Percentiles rank a stretch among this genome's conserved stretches.
These are phyloP conservation scores for Maniola jurtina DNA, from an alignment of 1,140 invertebrate genomes.

Conservation along the genomic window DNA sequence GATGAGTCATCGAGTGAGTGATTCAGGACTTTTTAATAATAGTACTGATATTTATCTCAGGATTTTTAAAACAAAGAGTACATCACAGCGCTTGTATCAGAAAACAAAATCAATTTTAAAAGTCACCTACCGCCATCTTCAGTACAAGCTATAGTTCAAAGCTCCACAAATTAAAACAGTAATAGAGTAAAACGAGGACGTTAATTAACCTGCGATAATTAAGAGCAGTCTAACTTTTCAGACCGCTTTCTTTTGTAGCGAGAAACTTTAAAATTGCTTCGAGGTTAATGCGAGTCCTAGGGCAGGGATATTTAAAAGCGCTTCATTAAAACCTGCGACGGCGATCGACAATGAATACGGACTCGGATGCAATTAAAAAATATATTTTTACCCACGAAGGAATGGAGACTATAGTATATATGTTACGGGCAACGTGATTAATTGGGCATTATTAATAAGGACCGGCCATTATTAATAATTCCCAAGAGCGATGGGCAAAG, in stretches of 20 bases:
- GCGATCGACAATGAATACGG: conserved; percentile 11
- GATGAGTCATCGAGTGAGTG: no score
- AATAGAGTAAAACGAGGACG: conserved; percentile 13
- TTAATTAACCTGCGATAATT: conserved; percentile 15
- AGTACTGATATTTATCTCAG: no score
- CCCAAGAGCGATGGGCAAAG: no score
- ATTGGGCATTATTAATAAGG: no score
- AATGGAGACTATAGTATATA: no score
- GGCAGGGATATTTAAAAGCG: conserved; percentile 6
- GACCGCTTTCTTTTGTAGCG: conserved; percentile 14
- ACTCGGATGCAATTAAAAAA: conserved; percentile 11
- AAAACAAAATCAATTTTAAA: no score
- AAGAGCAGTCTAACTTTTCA: conserved; percentile 14
- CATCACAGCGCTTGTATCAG: no score
- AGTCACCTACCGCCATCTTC: no score
- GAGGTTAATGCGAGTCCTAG: conserved; percentile 14
- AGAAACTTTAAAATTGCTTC: conserved; percentile 14
- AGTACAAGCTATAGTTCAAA: neutral
- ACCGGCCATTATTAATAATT: no score
- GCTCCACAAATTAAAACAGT: conserved; percentile 6
- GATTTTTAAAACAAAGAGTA: no score
- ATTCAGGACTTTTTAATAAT: no score
- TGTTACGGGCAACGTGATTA: no score
- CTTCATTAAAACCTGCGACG: conserved; percentile 11
- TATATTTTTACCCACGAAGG: neutral